These are phyloP conservation scores for Nycticorax nycticorax DNA, from an alignment of 2,113 vertebrate species.

Conservation along the genomic window DNA sequence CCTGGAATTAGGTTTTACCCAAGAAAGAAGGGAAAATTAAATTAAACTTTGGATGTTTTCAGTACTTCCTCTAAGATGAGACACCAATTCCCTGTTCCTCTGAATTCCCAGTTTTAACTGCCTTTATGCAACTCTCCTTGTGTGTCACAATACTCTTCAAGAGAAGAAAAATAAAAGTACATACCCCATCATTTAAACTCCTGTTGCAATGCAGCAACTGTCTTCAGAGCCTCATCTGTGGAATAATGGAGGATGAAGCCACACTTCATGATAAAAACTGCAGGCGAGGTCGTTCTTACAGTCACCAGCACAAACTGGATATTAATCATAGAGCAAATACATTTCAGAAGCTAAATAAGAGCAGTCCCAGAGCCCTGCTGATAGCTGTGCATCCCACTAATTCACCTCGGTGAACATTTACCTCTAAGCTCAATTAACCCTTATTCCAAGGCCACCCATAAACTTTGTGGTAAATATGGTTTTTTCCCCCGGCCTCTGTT, in stretches of 20 bases:
- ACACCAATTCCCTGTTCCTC: not conserved
- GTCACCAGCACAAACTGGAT: conserved; percentile 61
- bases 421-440: conserved; percentile 80
- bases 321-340: conserved; percentile 72
- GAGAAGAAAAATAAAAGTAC: conserved; percentile 16
- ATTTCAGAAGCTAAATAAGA: conserved; percentile 69
- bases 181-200: conserved; percentile 12
- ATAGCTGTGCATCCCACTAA: conserved; percentile 70
- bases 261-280: conserved; percentile 57
- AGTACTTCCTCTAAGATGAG: conserved; percentile 16
- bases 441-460: conserved; percentile 76
- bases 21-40: not conserved
- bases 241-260: conserved; percentile 41
- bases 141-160: not conserved
- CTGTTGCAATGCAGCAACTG: conserved; percentile 2
- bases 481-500: conserved; percentile 44
- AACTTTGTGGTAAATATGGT: conserved; percentile 73
- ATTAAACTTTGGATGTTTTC: conserved; percentile 3
- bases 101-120: not conserved
- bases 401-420: conserved; percentile 74
- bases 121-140: conserved; percentile 20
- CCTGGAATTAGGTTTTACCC: not conserved
- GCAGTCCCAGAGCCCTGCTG: conserved; percentile 69
- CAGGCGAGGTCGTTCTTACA: conserved; percentile 54
- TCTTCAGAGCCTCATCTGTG: conserved; percentile 46